phyloP scores from a whole-genome alignment of 2,888 invertebrate species.

The Thymelicus lineola region DNA sequence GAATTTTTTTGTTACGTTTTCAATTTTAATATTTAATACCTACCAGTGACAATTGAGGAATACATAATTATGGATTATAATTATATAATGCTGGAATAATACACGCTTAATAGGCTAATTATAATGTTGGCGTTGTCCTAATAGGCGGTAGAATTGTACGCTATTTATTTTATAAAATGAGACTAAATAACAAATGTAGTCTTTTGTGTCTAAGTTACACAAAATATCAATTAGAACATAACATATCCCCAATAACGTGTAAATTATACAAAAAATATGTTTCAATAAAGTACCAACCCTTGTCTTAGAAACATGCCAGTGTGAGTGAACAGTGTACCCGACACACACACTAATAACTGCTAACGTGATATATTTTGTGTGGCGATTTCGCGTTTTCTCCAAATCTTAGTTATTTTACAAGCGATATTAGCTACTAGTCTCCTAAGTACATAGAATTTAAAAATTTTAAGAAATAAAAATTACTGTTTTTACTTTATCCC shows the following conservation, averaged over 20 bases:
- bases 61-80: not conserved
- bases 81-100: not conserved
- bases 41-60: not conserved
- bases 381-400: constrained; percentile 42
- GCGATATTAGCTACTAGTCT: not conserved
- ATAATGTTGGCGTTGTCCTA: too few species aligned
- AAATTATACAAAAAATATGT: not conserved
- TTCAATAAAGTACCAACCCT: constrained; percentile 21
- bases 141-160: too few species aligned
- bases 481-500: too few species aligned
- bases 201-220: too few species aligned
- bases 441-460: not conserved
- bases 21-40: not conserved
- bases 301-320: not conserved
- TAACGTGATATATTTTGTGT: constrained; percentile 68
- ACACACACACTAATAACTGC: constrained; percentile 53
- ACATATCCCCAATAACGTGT: not conserved
- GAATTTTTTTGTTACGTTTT: constrained; percentile 2
- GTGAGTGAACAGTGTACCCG: constrained; percentile 20
- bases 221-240: too few species aligned
- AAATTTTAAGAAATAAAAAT: not conserved
- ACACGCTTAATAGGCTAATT: not conserved
- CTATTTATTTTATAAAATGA: too few species aligned
- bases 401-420: constrained; percentile 32
- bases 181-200: too few species aligned